These are phyloP conservation scores for Temnothorax ravouxi DNA, from an alignment of 2,888 invertebrate genomes.

Conservation along the genomic window DNA sequence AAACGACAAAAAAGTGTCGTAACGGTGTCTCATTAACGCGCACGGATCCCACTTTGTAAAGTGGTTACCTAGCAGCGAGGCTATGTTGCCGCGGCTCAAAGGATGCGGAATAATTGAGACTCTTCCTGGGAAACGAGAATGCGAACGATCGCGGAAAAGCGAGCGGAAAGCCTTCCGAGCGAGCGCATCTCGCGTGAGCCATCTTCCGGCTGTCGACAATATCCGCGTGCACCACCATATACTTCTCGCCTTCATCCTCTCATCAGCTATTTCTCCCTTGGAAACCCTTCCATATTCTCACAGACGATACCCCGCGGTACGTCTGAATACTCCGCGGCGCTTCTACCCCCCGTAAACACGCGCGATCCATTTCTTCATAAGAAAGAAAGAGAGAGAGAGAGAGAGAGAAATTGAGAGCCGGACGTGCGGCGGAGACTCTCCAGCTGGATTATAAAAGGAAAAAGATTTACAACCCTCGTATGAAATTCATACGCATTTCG, in stretches of 20 bases:
- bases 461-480: constrained; percentile 80
- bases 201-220: constrained; percentile 66
- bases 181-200: constrained; percentile 48
- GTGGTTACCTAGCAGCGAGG: constrained; percentile 48
- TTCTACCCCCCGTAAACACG: constrained; percentile 73
- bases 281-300: constrained; percentile 79
- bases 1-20: constrained; percentile 66
- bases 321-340: constrained; percentile 74
- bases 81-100: constrained; percentile 68
- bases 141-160: constrained; percentile 44
- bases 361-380: constrained; percentile 64
- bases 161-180: constrained; percentile 28
- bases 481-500: constrained; percentile 82
- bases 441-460: constrained; percentile 72
- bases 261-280: constrained; percentile 48
- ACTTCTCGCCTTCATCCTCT: constrained; percentile 54
- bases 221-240: constrained; percentile 59
- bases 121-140: constrained; percentile 55
- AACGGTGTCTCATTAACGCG: constrained; percentile 78
- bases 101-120: constrained; percentile 82
- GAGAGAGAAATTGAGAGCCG: constrained; percentile 6
- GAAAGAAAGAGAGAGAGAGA: constrained; percentile 39
- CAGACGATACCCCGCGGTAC: constrained; percentile 76
- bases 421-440: constrained; percentile 24
- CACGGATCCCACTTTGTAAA: constrained; percentile 73